A percentile compares a stretch with the other conserved stretches of the same genome.
Evolutionary conservation across 2,113 vertebrate species (phyloP).

Genomic region (Numida meleagris): DNA sequence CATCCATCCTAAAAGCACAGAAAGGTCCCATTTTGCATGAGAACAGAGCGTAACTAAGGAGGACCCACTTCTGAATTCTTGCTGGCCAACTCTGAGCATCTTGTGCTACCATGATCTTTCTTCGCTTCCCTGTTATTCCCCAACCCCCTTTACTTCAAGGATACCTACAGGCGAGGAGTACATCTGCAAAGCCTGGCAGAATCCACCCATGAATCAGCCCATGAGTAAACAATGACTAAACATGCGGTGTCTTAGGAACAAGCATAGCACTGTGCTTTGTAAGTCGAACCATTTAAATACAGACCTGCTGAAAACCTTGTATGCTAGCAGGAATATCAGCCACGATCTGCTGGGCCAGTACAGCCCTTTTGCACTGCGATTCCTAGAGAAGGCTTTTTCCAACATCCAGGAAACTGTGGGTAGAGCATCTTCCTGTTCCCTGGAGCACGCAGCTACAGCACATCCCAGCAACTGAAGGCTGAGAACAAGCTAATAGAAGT

Average conservation of each 20-base stretch:
- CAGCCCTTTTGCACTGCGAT: not conserved
- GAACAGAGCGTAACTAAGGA: not conserved
- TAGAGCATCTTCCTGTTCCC: not conserved
- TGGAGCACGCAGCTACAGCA: not conserved
- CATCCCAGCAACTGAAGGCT: not conserved
- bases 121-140: not conserved
- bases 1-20: not conserved
- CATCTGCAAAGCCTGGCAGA: constrained; percentile 12
- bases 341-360: not conserved
- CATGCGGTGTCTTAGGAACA: not conserved
- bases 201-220: constrained; percentile 29
- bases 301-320: not conserved
- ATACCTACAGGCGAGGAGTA: not conserved
- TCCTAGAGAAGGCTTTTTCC: not conserved
- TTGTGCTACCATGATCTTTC: not conserved
- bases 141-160: not conserved
- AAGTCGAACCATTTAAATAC: not conserved
- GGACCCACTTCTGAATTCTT: not conserved
- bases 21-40: not conserved
- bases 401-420: not conserved
- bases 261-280: not conserved
- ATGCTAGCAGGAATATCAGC: not conserved
- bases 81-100: not conserved
- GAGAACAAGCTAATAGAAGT: not conserved
- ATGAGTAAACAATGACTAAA: constrained; percentile 46